A percentile compares a stretch with the other conserved stretches of the same genome.
Evolutionary conservation across 2,888 invertebrate genomes (phyloP).

Genomic region (Acleris literana): DNA sequence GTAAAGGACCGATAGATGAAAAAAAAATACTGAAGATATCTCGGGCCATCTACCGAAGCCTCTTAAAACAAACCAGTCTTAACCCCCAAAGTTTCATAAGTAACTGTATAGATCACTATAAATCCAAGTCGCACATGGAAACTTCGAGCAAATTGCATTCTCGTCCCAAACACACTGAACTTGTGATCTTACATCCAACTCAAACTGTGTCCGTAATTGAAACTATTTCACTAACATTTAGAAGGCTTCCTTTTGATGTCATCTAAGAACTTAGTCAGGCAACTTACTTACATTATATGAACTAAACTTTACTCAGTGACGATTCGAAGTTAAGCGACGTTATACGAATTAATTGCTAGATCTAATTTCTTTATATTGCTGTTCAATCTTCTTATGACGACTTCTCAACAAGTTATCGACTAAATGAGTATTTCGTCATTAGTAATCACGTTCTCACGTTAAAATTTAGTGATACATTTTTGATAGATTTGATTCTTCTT

Average conservation of each 20-base stretch:
- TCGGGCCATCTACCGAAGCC: too few species aligned
- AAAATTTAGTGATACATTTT: too few species aligned
- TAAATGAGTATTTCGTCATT: too few species aligned
- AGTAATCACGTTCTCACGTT: too few species aligned
- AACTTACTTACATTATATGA: slow-evolving; percentile 38
- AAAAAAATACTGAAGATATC: too few species aligned
- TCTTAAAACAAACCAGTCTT: too few species aligned
- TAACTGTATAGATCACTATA: slow-evolving; percentile 18
- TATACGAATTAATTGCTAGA: background rate
- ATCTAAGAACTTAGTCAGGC: slow-evolving; percentile 22
- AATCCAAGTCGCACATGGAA: slow-evolving; percentile 21
- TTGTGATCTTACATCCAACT: slow-evolving; percentile 44
- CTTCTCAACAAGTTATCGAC: too few species aligned
- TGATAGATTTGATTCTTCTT: too few species aligned
- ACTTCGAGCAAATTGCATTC: slow-evolving; percentile 30
- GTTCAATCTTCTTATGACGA: too few species aligned
- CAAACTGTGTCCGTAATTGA: slow-evolving; percentile 55
- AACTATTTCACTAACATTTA: slow-evolving; percentile 55
- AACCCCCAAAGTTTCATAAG: slow-evolving; percentile 1
- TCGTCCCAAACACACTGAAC: slow-evolving; percentile 38
- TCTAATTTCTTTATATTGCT: too few species aligned
- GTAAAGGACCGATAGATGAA: too few species aligned
- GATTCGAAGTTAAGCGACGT: background rate
- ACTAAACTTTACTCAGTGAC: slow-evolving; percentile 36
- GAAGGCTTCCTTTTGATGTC: slow-evolving; percentile 52